A percentile compares a stretch with the other conserved stretches of the same genome.
Conservation (phyloP, 2,113 vertebrate genomes). For the Gracilinanus agilis region DNA sequence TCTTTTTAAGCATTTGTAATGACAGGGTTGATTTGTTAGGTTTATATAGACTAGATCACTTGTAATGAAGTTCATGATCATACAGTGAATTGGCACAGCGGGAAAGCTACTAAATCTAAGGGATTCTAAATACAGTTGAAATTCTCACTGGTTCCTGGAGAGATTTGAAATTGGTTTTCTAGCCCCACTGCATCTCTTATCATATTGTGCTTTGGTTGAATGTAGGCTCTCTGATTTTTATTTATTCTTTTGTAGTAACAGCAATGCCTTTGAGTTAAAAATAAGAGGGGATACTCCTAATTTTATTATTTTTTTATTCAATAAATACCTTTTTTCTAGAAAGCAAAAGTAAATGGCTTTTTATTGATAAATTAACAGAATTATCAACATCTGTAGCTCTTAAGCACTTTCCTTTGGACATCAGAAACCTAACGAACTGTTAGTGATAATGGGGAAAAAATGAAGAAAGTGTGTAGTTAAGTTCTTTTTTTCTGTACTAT, state of each 20-base stretch:
- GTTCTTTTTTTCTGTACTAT: no score
- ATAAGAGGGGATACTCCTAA: not conserved
- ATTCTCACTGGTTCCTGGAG: not conserved
- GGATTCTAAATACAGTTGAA: conserved; percentile 14
- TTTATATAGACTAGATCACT: conserved; percentile 1
- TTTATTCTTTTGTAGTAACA: not conserved
- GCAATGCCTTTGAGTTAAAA: not conserved
- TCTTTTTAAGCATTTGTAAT: not conserved
- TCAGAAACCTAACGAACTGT: not conserved
- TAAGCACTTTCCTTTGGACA: not conserved
- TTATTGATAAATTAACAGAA: not conserved
- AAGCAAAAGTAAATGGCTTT: not conserved
- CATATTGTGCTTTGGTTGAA: not conserved
- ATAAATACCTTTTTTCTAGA: not conserved
- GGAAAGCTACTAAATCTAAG: not conserved
- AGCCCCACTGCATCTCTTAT: conserved; percentile 26
- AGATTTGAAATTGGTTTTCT: conserved; percentile 38
- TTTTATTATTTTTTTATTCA: not conserved
- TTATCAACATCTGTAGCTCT: not conserved
- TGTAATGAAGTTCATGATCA: not conserved
- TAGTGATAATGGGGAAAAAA: not conserved
- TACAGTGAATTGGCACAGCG: not conserved
- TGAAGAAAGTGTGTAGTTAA: not conserved
- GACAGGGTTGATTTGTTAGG: not conserved
- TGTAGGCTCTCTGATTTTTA: not conserved